Evolutionary conservation across 2,888 invertebrate genomes (phyloP).

Genomic region (Fissipunctia ypsillon): DNA sequence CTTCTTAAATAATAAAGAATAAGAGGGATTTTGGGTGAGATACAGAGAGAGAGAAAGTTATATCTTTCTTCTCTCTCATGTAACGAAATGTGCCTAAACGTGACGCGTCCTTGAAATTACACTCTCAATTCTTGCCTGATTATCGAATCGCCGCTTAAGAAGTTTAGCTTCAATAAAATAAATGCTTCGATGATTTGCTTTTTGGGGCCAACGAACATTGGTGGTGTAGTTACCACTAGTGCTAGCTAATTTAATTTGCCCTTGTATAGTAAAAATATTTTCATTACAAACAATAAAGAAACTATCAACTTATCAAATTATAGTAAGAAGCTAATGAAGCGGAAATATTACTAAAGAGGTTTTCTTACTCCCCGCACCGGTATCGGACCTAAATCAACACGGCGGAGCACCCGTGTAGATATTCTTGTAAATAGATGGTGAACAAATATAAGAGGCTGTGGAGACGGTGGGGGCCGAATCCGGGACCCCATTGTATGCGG

Average conservation of each 20-base stretch:
- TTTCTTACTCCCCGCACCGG: constrained; percentile 65
- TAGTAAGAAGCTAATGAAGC: constrained; percentile 61
- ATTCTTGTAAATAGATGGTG: constrained; percentile 79
- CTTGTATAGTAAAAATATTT: neutral
- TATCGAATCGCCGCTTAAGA: neutral
- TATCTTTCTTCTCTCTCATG: no score
- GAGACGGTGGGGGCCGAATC: constrained; percentile 41
- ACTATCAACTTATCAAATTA: constrained; percentile 55
- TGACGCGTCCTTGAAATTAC: no score
- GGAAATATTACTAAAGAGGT: constrained; percentile 59
- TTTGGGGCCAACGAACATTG: neutral
- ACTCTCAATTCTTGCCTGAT: neutral
- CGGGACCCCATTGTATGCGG: constrained; percentile 42
- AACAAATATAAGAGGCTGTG: constrained; percentile 73
- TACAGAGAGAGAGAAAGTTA: no score
- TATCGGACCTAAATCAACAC: constrained; percentile 84
- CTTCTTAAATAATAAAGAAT: no score
- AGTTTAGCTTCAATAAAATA: neutral
- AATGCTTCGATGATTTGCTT: neutral
- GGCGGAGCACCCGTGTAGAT: constrained; percentile 73
- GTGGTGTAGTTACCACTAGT: neutral
- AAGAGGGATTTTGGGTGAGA: no score
- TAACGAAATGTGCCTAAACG: no score
- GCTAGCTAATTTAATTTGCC: neutral
- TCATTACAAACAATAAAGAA: constrained; percentile 26